Conservation (phyloP, 2,797 vertebrate genomes). For the Rachycentron canadum region DNA sequence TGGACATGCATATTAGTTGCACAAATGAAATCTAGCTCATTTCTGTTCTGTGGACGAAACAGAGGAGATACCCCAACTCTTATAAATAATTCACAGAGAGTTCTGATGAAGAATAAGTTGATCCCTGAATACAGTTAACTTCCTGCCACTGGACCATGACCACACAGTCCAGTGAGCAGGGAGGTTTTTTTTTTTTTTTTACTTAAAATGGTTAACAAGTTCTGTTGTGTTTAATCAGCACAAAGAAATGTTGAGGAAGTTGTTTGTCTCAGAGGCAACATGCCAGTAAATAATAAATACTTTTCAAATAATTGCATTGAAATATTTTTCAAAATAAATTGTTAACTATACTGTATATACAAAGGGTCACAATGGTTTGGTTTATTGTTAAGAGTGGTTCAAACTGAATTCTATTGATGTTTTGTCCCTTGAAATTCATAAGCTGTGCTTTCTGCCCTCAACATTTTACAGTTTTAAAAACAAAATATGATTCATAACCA, state of each 20-base stretch:
- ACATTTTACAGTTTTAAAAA: too few relatives aligned
- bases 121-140: slow-evolving; percentile 41
- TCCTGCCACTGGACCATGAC: slow-evolving; percentile 31
- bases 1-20: slow-evolving; percentile 46
- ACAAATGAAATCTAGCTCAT: slow-evolving; percentile 43
- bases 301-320: not conserved
- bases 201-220: slow-evolving; percentile 23
- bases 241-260: not conserved
- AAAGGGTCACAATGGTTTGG: not conserved
- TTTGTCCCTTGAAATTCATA: not conserved
- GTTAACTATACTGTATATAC: not conserved
- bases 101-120: slow-evolving; percentile 46
- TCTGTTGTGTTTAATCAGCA: slow-evolving; percentile 19
- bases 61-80: slow-evolving; percentile 26
- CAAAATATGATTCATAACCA: too few relatives aligned
- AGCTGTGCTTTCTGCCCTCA: not conserved
- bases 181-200: slow-evolving; percentile 1
- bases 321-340: not conserved
- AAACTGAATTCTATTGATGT: not conserved
- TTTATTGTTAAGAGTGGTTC: not conserved
- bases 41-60: slow-evolving; percentile 31
- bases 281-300: not conserved
- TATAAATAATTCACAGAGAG: slow-evolving; percentile 39
- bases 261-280: not conserved
- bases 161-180: slow-evolving; percentile 8